Base-by-base conservation (phyloP, 2,113 vertebrate genomes). In the Tupaia tana region DNA sequence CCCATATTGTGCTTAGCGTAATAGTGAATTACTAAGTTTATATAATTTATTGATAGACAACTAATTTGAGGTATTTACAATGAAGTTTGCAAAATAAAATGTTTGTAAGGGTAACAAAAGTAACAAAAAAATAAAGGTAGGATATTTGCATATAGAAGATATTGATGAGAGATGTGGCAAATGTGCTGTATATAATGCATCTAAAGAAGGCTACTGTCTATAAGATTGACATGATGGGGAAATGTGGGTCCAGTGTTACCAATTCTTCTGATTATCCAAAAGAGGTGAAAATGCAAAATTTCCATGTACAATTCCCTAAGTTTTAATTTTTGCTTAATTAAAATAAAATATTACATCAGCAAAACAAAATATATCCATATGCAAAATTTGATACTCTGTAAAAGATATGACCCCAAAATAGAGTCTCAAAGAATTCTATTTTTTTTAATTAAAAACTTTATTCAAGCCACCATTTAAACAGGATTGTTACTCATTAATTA, bases 401-500 rank as follows among this genome's bases (percentile, higher is more conserved):
- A 63, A 63, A 63, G 15, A 66, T 20, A n/a, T 89, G 70, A 22
- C 61, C 73, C 86, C 22, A 74, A 74, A 81, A 74, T 54, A 34
- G 6, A 64, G 19, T 61, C n/a, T 95, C 24, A 52, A 73, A 75
- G 59, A 25, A 61, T 11, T 90, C 10, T 64, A 52, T 52, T 63
- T 64, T 81, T n/a, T 63, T 43, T 43, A 92, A 34, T 92, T 69
- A 70, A 95, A 95, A 93, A 81, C 52, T 90, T 96, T 91, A 97
- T 95, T 83, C 29, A 93, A 87, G 74, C 89, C 59, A 81, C 20
- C 91, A 80, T 27, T 18, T 7, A 75, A 87, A 92, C 52, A 89
- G 25, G 12, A 74, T 78, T 96, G 83, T 93, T 96, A 75, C 9
- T 92, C 20, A 80, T 63, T 61, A 73, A 77, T 74, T 34, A 29